Evolutionary conservation across 2,888 invertebrate genomes (phyloP), one percentile per base, ranked within the genome.

Genomic region (Tuberolachnus salignus): DNA sequence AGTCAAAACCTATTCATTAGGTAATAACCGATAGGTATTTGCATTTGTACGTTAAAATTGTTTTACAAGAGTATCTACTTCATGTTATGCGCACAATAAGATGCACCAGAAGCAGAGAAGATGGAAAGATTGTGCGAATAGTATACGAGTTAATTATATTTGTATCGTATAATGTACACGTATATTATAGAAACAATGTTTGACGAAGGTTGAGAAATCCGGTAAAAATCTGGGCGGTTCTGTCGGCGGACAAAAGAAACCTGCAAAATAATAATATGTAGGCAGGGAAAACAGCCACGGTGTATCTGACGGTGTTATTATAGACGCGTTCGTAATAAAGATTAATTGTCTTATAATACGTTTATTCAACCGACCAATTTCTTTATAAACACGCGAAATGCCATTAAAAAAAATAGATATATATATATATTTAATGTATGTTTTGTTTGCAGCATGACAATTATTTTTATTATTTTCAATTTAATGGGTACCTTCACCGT

Each of bases 121-220:
- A 63, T 63, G 51, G 42, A 51, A 73, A 63, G 49, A 63, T 42
- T 51, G 9, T 71, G 63, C 51, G 63, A 73, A 63, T 73, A 34
- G n/a, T n/a, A 51, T 53, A 63, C 63, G n/a, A 73, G 73, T 73
- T 73, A 73, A 73, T 73, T 73, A 73, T 9, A 51, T 73, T 63
- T 51, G 19, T 61, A 34, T 73, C 51, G 51, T 73, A 73, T 73
- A 73, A 73, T 63, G 63, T 34, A 34, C 34, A 73, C 73, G n/a
- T n/a, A n/a, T n/a, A 73, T 63, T 73, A 73, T 51, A 34, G 34
- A 59, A 19, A 46, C 42, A 42, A n/a, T 59, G 23, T 71, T 49
- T 14, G 16, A 46, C 42, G 21, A 63, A 61, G 49, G 73, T 63
- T 73, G 63, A 73, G 73, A 73, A 73, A 73, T 73, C 21, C 16